Conservation (phyloP, 2,888 invertebrate species). For the Ptilodon capucinus region DNA sequence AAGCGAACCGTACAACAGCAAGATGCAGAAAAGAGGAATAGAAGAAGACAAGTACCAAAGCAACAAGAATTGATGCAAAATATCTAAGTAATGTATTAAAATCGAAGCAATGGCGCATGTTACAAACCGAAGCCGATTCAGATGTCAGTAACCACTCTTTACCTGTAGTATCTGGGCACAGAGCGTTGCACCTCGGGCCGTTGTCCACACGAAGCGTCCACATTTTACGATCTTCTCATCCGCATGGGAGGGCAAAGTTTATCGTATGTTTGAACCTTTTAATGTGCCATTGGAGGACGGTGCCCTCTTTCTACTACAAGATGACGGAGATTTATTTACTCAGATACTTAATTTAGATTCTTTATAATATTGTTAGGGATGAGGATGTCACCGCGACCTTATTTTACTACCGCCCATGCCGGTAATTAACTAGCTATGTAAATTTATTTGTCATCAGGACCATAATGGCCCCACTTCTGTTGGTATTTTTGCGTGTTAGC, state of each 20-base stretch:
- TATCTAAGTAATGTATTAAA: too few relatives aligned
- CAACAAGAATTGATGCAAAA: too few relatives aligned
- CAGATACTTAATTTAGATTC: not conserved
- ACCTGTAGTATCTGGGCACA: not conserved
- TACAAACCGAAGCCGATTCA: not conserved
- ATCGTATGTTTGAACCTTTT: not conserved
- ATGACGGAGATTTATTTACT: not conserved
- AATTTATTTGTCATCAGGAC: too few relatives aligned
- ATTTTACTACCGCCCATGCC: too few relatives aligned
- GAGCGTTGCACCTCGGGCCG: slow-evolving; percentile 29
- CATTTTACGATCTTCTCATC: slow-evolving; percentile 19
- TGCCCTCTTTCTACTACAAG: not conserved
- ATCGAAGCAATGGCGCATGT: not conserved
- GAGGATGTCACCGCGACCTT: too few relatives aligned
- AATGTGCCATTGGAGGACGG: not conserved
- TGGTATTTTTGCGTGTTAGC: too few relatives aligned
- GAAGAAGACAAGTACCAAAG: too few relatives aligned
- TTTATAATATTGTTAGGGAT: not conserved
- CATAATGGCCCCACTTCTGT: too few relatives aligned
- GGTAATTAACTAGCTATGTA: too few relatives aligned
- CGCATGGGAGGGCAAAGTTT: slow-evolving; percentile 2
- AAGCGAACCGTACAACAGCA: too few relatives aligned
- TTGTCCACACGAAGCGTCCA: slow-evolving; percentile 27
- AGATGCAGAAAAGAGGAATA: too few relatives aligned
- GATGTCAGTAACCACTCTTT: too few relatives aligned